phyloP scores from a whole-genome alignment of 2,797 vertebrate genomes.

The Anolis apletophallus region DNA sequence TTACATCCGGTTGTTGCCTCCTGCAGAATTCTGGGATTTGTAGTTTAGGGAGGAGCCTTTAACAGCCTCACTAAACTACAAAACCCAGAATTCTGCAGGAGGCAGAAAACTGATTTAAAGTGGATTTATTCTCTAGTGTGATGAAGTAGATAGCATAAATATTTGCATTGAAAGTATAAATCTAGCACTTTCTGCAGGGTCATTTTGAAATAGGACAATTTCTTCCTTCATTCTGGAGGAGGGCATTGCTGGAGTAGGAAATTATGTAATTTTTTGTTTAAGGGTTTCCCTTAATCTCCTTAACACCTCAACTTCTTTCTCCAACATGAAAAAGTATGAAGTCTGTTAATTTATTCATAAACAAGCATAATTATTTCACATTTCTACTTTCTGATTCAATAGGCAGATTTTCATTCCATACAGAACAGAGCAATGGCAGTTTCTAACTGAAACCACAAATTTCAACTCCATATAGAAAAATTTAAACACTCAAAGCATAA shows the following conservation, averaged over 20 bases:
- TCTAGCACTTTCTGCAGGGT: not conserved
- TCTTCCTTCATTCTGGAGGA: not conserved
- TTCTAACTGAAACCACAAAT: not conserved
- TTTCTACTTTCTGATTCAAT: not conserved
- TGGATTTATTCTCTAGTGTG: no score
- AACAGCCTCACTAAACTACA: no score
- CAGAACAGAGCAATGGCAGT: not conserved
- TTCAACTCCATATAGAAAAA: not conserved
- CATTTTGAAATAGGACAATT: not conserved
- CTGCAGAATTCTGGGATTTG: no score
- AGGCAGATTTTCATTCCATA: not conserved
- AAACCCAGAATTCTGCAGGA: no score
- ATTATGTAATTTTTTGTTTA: not conserved
- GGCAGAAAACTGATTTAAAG: no score
- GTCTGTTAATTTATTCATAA: not conserved
- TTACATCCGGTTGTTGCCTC: no score
- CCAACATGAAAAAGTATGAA: not conserved
- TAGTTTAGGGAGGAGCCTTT: no score
- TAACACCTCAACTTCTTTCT: not conserved
- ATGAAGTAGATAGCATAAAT: no score
- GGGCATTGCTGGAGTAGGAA: no score
- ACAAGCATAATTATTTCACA: not conserved
- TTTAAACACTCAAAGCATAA: not conserved
- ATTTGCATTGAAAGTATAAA: not conserved
- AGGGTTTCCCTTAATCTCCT: not conserved